Evolutionary conservation across 1,140 invertebrate genomes (phyloP), one percentile per base, ranked within the genome.

Genomic region (Aleiodes sp.): DNA sequence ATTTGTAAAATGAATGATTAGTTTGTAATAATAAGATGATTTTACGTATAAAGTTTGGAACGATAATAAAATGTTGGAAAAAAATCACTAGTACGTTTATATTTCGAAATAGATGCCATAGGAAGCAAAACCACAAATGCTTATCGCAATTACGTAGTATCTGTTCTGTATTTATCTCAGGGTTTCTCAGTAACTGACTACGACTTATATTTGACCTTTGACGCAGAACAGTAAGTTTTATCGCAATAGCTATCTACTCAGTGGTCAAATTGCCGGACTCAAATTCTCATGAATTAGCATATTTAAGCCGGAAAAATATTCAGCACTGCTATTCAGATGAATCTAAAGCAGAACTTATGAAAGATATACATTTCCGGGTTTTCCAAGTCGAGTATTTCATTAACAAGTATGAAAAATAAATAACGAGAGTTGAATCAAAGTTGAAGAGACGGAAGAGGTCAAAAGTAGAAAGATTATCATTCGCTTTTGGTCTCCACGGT

Each of bases 221-320:
- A 65, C 63, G 19, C 43, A 52, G 24, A 31, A 21, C 31, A 26
- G 19, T n/a, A n/a, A n/a, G n/a, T n/a, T 10, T 65, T 43, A 46
- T 65, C 41, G 26, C 63, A 24, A 7, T 16, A 41, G 63, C 19
- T 65, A 65, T 65, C 63, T 52, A 28, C n/a, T n/a, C n/a, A n/a
- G n/a, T 29, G 63, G 63, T 65, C 41, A 65, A 52, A 65, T 65
- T 14, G 43, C 52, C 39, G 41, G 39, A 65, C 37, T 65, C 21
- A 46, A 43, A 52, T 52, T 24, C 16, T 24, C 46, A 8, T 37
- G 28, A 19, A 43, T 46, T 65, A 65, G 31, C 26, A 65, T 65
- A 29, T 31, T 16, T 31, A 39, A 52, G 3, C 29, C 7, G 41
- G 63, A 65, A 65, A 65, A 28, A 61, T 21, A 28, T 61, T 16